Evolutionary conservation across 2,888 invertebrate genomes (phyloP).

Genomic region (Hemithea aestivaria): DNA sequence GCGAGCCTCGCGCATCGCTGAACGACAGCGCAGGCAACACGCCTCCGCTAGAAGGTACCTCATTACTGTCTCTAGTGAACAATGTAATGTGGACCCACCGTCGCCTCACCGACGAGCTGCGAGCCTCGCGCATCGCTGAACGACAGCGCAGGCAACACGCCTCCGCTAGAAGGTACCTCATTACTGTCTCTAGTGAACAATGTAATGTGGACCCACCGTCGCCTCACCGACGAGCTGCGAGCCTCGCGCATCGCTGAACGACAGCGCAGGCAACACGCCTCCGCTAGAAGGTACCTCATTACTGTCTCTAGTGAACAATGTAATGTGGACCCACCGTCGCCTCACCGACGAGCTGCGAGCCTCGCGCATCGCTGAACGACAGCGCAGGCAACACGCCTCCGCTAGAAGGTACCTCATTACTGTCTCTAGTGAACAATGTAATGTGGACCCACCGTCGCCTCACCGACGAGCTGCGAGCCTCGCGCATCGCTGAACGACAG

Average conservation of each 20-base stretch:
- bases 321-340: constrained; percentile 83
- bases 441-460: constrained; percentile 84
- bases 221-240: constrained; percentile 85
- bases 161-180: constrained; percentile 54
- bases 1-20: constrained; percentile 72
- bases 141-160: constrained; percentile 62
- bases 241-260: constrained; percentile 72
- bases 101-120: constrained; percentile 85
- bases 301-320: not conserved
- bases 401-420: constrained; percentile 50
- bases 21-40: constrained; percentile 63
- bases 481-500: constrained; percentile 67
- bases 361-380: constrained; percentile 68
- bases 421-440: not conserved
- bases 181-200: not conserved
- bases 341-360: constrained; percentile 84
- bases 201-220: too few relatives aligned
- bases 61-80: not conserved
- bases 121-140: constrained; percentile 73
- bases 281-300: constrained; percentile 51
- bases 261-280: constrained; percentile 60
- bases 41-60: constrained; percentile 59
- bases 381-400: constrained; percentile 60
- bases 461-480: constrained; percentile 83
- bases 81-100: too few relatives aligned